Evolutionary conservation across 2,113 vertebrate species (phyloP), one percentile per base, ranked within the genome.

Genomic region (Candoia aspera): DNA sequence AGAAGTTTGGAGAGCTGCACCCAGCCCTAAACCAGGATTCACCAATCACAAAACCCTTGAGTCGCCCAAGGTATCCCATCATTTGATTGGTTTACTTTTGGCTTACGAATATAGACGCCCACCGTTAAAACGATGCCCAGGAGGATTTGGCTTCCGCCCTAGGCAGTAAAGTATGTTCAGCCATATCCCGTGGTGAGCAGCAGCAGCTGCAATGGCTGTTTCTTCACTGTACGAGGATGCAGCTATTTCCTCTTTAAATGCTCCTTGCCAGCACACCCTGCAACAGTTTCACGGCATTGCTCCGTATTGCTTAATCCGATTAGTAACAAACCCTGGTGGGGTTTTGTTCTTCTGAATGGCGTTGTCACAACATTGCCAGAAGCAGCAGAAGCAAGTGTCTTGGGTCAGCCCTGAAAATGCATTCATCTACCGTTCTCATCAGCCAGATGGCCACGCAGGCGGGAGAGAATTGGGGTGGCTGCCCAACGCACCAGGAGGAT

Each of bases 231-330:
- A 58, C n/a, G 58, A 58, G 19, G n/a, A 10, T 42, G 53, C 55
- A 87, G 55, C 29, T 87, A 37, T 37, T 58, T 58, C 54, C 86
- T 55, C 86, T 33, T 87, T 23, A 26, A 42, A 26, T 21, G 26
- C 37, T 8, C 37, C 1, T 26, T 0, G 0, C 21, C 21, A 46
- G 15, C 4, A 4, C 19, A 9, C 3, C 8, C 68, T 42, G n/a
- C 33, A 26, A 33, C 53, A 57, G 53, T 13, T n/a, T 83, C 57
- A 37, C 8, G 37, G n/a, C 4, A 10, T 3, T 21, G 13, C 64
- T 26, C 24, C 8, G 33, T 12, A 73, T 11, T 54, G 49, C 11
- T n/a, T 26, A 29, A 59, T 68, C 21, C 2, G 9, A 59, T 83
- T 24, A 6, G 6, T 6, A 26, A 11, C 11, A 15, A 26, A 42